Conservation (phyloP, 2,113 vertebrate genomes). For the Edolisoma coerulescens region DNA sequence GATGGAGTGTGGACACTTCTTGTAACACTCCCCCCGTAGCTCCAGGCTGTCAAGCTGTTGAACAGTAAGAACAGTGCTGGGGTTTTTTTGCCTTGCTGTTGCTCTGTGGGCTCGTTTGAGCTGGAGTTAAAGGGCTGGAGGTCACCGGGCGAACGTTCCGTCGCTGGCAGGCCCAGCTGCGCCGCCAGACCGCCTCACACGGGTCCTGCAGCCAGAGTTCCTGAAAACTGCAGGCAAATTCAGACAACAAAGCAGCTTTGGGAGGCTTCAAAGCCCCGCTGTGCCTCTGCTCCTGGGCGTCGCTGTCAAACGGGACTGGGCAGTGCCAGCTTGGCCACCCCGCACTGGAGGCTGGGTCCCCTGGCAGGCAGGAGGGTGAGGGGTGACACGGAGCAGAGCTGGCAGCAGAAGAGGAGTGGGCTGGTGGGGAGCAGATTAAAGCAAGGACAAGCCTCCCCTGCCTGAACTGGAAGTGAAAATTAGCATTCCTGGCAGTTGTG, state of each 20-base stretch:
- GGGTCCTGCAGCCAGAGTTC: neutral
- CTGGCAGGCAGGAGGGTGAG: neutral
- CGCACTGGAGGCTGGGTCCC: rapidly evolving
- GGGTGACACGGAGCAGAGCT: neutral
- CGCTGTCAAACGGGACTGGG: neutral
- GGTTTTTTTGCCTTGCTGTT: neutral
- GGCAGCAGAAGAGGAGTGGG: neutral
- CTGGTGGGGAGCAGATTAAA: neutral
- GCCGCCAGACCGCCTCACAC: rapidly evolving
- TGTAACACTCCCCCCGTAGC: neutral
- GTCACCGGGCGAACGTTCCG: neutral
- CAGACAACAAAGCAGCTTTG: neutral
- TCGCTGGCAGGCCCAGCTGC: neutral
- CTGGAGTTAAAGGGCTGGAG: neutral
- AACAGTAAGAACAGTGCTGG: neutral
- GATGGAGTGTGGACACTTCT: constrained; percentile 39
- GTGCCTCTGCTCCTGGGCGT: neutral
- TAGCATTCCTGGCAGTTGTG: neutral
- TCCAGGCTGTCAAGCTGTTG: constrained; percentile 53
- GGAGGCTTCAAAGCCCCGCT: rapidly evolving
- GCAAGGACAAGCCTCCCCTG: neutral
- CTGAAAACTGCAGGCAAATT: neutral
- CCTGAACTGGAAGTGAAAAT: neutral
- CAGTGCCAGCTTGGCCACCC: neutral
- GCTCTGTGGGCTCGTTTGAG: neutral